Conservation (phyloP, 2,888 invertebrate genomes). For the Brachyopa scutellaris region DNA sequence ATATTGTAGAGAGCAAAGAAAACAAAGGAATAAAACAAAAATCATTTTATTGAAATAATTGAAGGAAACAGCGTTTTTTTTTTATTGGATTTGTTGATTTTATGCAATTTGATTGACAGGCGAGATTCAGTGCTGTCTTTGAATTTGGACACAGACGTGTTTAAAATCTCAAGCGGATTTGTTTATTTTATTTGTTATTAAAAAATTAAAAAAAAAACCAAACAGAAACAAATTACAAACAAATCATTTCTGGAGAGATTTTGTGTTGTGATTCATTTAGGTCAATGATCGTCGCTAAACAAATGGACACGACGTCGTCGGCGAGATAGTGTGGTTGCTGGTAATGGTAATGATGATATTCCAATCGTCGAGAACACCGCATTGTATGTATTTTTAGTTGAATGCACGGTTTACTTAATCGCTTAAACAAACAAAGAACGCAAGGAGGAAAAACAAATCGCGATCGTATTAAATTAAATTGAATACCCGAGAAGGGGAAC, state of each 20-base stretch:
- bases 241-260: background rate
- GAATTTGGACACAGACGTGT: background rate
- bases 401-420: conserved; percentile 32
- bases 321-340: conserved; percentile 21
- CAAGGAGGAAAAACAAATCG: background rate
- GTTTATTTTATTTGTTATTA: background rate
- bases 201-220: too few relatives aligned
- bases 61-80: background rate
- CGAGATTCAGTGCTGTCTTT: background rate
- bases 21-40: conserved; percentile 43
- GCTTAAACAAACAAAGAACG: conserved; percentile 27
- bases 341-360: conserved; percentile 16
- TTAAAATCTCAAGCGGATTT: background rate
- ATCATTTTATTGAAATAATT: conserved; percentile 40
- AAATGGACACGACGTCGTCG: conserved; percentile 8
- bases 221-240: too few relatives aligned
- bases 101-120: background rate
- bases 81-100: background rate
- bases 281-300: conserved; percentile 45
- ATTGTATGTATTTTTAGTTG: conserved; percentile 32
- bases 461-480: conserved; percentile 17
- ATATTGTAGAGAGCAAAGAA: conserved; percentile 30
- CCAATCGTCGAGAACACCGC: conserved; percentile 7
- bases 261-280: conserved; percentile 36
- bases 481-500: background rate